Conservation (phyloP, 2,113 vertebrate genomes). For the Mobula birostris region DNA sequence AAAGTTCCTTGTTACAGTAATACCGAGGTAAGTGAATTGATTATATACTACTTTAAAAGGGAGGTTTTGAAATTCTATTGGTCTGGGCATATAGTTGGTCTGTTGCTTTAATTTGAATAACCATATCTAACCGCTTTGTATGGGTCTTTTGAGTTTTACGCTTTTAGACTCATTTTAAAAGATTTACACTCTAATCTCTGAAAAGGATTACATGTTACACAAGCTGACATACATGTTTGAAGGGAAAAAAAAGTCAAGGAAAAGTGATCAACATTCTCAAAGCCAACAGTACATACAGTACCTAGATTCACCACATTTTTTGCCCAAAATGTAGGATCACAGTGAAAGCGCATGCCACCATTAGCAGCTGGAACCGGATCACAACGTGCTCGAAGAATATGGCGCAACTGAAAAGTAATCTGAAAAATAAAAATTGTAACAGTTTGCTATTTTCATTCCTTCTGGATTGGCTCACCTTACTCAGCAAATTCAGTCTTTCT, state of each 20-base stretch:
- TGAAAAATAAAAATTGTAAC: conserved; percentile 47
- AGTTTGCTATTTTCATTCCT: not conserved
- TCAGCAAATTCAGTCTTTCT: not conserved
- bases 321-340: conserved; percentile 97
- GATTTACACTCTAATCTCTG: not conserved
- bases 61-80: too few relatives aligned
- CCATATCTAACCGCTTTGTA: too few relatives aligned
- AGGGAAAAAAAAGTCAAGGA: not conserved
- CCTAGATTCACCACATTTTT: conserved; percentile 97
- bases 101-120: too few relatives aligned
- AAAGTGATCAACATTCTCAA: not conserved
- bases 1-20: too few relatives aligned
- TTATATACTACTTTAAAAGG: too few relatives aligned
- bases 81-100: too few relatives aligned
- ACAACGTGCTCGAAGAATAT: conserved; percentile 84
- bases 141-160: too few relatives aligned
- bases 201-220: not conserved
- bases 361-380: conserved; percentile 89
- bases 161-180: not conserved
- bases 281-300: conserved; percentile 50
- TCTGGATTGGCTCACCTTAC: not conserved
- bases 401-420: conserved; percentile 89
- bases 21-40: too few relatives aligned
- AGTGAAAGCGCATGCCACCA: conserved; percentile 90
- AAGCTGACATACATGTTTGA: not conserved